These are phyloP conservation scores for Philaethria dido DNA, from an alignment of 2,888 invertebrate genomes.

Conservation along the genomic window DNA sequence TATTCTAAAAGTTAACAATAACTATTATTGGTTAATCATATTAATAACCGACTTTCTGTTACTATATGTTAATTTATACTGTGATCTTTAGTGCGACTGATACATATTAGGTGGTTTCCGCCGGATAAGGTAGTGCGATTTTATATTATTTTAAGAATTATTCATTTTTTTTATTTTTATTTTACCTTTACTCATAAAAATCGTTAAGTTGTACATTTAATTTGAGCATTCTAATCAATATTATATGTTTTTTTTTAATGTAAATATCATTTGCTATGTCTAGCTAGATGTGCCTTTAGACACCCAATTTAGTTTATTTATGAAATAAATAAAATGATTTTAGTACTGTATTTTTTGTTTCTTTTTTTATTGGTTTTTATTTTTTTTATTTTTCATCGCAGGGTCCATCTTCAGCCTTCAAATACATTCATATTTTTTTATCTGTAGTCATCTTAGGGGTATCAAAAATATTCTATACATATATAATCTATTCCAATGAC, in stretches of 20 bases:
- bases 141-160: constrained; percentile 43
- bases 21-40: constrained; percentile 8
- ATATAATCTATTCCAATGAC: constrained; percentile 61
- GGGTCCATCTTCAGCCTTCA: constrained; percentile 62
- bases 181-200: constrained; percentile 62
- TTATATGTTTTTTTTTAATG: constrained; percentile 60
- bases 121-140: constrained; percentile 50
- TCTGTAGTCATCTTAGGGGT: constrained; percentile 31
- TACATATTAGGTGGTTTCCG: constrained; percentile 59
- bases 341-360: constrained; percentile 65
- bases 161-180: constrained; percentile 55
- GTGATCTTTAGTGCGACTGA: constrained; percentile 67
- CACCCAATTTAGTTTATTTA: constrained; percentile 80
- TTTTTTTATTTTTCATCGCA: constrained; percentile 49
- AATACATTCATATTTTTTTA: constrained; percentile 44
- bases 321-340: constrained; percentile 75
- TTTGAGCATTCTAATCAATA: constrained; percentile 58
- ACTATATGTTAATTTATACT: constrained; percentile 55
- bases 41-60: not conserved
- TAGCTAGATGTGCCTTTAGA: constrained; percentile 72
- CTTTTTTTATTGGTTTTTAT: constrained; percentile 47
- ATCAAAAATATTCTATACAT: constrained; percentile 7
- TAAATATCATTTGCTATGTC: constrained; percentile 74
- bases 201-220: constrained; percentile 79
- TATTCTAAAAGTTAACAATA: not conserved